Evolutionary conservation across 2,888 invertebrate species (phyloP), one percentile per base, ranked within the genome.

Genomic region (Alcis repandata): DNA sequence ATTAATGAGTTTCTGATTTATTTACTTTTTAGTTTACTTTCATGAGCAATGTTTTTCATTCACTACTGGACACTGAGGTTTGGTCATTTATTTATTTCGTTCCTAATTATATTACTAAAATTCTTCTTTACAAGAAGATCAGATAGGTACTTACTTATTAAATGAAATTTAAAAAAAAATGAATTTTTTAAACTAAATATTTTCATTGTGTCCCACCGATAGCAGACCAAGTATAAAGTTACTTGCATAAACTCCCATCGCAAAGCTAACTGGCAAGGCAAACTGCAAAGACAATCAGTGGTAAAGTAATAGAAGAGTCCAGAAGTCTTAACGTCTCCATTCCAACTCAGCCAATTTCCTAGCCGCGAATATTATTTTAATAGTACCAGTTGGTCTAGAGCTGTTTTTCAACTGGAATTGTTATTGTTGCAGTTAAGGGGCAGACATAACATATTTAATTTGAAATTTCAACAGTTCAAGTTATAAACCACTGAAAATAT

Each of bases 321-420:
- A 45, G 49, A 80, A 86, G 82, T 83, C 83, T 81, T 85, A 86
- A 89, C 82, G 79, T 82, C 78, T 79, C 84, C 83, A 86, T 82
- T 84, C 85, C 76, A 90, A 89, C 85, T 90, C 80, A 86, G 89
- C 82, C 88, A 86, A 88, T 90, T 88, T 85, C 82, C 85, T 79
- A 80, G 87, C 82, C 80, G 59, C 68, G 71, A 62, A 67, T 76
- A 75, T 75, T 74, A 76, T 76, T 73, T 71, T 75, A 76, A 70
- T 66, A 59, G 58, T 41, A 43, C 60, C 66, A 72, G 71, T 68
- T 73, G 67, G 70, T 67, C 60, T 60, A 45, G 65, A 65, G 57
- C 43, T 45, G 65, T 60, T 65, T 65, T 60, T 58, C n/a, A 63
- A 62, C 53, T 20, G 54, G 84, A 69, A 69, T 64, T 68, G 67